phyloP scores from a whole-genome alignment of 2,797 vertebrate species.

The Stomatorhinus walkeri region DNA sequence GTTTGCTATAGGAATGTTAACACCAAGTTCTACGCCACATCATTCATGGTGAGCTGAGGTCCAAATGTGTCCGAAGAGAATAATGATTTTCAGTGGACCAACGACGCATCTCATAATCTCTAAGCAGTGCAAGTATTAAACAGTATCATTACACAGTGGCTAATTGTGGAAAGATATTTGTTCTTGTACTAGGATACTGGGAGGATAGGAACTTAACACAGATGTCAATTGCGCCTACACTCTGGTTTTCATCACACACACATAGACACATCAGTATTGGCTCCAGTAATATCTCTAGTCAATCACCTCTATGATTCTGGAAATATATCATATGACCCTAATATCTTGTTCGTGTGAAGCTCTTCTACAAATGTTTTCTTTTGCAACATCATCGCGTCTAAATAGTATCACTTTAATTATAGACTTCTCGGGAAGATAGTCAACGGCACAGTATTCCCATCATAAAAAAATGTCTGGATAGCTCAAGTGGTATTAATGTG shows the following conservation, averaged over 20 bases:
- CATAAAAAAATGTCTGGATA: not conserved
- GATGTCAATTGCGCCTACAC: constrained; percentile 35
- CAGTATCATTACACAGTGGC: not conserved
- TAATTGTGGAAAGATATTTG: not conserved
- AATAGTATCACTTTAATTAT: not conserved
- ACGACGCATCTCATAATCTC: not conserved
- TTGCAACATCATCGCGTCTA: not conserved
- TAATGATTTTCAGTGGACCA: not conserved
- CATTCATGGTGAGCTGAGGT: not conserved
- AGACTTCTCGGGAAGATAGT: not conserved
- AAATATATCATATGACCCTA: constrained; percentile 70
- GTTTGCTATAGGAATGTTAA: constrained; percentile 8
- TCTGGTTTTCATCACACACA: constrained; percentile 62
- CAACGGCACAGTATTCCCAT: not conserved
- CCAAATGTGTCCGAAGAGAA: constrained; percentile 9
- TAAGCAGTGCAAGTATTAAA: not conserved
- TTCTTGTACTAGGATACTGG: not conserved
- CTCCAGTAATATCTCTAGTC: constrained; percentile 53
- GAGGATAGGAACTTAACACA: not conserved
- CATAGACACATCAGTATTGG: constrained; percentile 53
- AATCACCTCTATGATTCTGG: constrained; percentile 62
- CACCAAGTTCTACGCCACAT: not conserved
- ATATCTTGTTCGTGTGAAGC: constrained; percentile 55
- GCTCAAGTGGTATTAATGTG: not conserved
- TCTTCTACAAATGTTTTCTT: not conserved